phyloP scores from a whole-genome alignment of 1,140 invertebrate species.

The Apis dorsata region DNA sequence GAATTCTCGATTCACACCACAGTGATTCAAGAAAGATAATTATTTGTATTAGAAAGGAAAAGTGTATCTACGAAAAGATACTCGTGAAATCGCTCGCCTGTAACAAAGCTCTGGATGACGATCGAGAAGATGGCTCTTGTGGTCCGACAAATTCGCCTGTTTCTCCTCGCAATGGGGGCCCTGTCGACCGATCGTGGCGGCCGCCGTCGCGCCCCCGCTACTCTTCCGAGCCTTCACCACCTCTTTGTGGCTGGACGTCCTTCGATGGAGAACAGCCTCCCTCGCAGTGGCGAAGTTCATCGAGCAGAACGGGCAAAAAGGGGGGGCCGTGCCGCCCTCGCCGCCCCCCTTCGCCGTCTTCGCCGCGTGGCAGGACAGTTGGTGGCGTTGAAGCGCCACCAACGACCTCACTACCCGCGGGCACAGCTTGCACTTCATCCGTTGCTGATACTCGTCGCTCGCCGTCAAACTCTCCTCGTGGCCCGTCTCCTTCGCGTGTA shows the following conservation, averaged over 20 bases:
- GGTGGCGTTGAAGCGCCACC: constrained; percentile 85
- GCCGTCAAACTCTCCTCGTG: constrained; percentile 80
- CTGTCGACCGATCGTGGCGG: constrained; percentile 70
- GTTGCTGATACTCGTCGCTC: constrained; percentile 84
- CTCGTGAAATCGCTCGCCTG: constrained; percentile 72
- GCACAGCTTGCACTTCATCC: constrained; percentile 83
- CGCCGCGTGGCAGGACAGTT: constrained; percentile 75
- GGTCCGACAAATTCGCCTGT: constrained; percentile 80
- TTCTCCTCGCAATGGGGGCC: constrained; percentile 83
- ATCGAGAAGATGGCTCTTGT: constrained; percentile 85
- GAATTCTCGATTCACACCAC: too few relatives aligned
- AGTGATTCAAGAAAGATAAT: too few relatives aligned
- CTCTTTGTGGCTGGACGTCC: constrained; percentile 83
- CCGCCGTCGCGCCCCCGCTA: neutral
- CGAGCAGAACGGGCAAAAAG: constrained; percentile 85
- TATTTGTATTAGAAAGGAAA: too few relatives aligned
- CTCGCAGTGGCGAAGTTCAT: constrained; percentile 82
- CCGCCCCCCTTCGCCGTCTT: constrained; percentile 76
- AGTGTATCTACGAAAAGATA: too few relatives aligned
- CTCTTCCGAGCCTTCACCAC: constrained; percentile 76
- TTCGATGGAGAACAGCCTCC: constrained; percentile 85
- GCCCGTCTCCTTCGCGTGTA: constrained; percentile 82
- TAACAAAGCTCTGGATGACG: constrained; percentile 82
- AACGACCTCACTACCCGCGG: constrained; percentile 81
- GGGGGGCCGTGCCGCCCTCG: constrained; percentile 66